Conservation (phyloP, 2,888 invertebrate species). For the Calameuta pallipes region DNA sequence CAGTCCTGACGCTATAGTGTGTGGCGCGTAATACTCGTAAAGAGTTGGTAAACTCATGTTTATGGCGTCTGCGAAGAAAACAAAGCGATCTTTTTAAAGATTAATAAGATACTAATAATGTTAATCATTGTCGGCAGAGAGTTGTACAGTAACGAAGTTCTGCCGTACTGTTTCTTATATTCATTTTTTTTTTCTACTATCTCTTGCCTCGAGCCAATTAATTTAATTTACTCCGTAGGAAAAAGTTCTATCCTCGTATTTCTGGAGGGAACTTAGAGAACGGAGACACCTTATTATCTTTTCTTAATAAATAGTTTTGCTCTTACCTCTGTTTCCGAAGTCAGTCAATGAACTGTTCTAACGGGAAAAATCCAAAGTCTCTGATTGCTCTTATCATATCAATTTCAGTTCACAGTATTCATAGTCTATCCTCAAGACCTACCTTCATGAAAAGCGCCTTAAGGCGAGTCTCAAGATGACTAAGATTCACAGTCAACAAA, state of each 20-base stretch:
- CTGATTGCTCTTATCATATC: neutral
- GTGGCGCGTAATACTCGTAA: conserved; percentile 56
- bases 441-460: too few relatives aligned
- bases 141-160: neutral
- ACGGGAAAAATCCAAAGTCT: neutral
- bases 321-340: neutral
- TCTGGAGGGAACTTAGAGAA: neutral
- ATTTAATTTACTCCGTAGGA: neutral
- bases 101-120: neutral
- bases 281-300: neutral
- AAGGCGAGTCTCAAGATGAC: too few relatives aligned
- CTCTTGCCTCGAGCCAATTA: neutral
- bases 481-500: too few relatives aligned
- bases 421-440: too few relatives aligned
- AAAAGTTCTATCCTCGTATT: neutral
- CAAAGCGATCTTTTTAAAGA: neutral
- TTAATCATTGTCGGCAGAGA: neutral
- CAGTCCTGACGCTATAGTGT: conserved; percentile 35
- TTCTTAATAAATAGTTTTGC: neutral
- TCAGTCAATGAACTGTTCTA: neutral
- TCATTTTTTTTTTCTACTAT: neutral
- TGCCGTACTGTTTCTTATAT: neutral
- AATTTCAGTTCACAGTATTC: too few relatives aligned
- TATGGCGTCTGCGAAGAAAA: neutral
- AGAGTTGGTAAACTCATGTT: conserved; percentile 42